These are phyloP conservation scores for Heliconius erato DNA, from an alignment of 2,888 invertebrate genomes.

Conservation along the genomic window DNA sequence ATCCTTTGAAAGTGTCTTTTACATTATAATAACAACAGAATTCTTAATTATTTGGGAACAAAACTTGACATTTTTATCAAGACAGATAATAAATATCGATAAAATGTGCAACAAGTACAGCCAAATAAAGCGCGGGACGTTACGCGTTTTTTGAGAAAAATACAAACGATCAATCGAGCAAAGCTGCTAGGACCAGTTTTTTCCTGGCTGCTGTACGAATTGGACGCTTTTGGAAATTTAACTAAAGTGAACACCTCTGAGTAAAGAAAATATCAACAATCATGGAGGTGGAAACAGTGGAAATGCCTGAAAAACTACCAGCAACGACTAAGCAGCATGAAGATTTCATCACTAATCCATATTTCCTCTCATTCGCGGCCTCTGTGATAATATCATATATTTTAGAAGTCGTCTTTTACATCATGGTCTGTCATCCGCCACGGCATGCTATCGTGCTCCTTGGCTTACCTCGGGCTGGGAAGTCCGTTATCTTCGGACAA, in stretches of 20 bases:
- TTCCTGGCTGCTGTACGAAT: not conserved
- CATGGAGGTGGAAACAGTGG: not conserved
- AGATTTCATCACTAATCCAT: not conserved
- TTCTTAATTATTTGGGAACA: not conserved
- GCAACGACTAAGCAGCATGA: not conserved
- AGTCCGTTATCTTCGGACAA: not conserved
- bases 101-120: slow-evolving; percentile 2
- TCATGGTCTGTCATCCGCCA: not conserved
- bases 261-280: not conserved
- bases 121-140: slow-evolving; percentile 10
- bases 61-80: not conserved
- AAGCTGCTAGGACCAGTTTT: not conserved
- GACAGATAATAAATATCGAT: slow-evolving; percentile 6
- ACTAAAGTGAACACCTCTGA: too few relatives aligned
- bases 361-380: not conserved
- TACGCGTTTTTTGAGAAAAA: not conserved
- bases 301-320: not conserved
- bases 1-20: not conserved
- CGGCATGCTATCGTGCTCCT: not conserved
- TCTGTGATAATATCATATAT: not conserved
- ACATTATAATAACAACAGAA: not conserved
- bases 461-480: not conserved
- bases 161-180: not conserved
- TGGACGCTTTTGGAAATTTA: not conserved
- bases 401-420: not conserved